phyloP scores from a whole-genome alignment of 2,888 invertebrate genomes.

The Drosophila setosimentum region DNA sequence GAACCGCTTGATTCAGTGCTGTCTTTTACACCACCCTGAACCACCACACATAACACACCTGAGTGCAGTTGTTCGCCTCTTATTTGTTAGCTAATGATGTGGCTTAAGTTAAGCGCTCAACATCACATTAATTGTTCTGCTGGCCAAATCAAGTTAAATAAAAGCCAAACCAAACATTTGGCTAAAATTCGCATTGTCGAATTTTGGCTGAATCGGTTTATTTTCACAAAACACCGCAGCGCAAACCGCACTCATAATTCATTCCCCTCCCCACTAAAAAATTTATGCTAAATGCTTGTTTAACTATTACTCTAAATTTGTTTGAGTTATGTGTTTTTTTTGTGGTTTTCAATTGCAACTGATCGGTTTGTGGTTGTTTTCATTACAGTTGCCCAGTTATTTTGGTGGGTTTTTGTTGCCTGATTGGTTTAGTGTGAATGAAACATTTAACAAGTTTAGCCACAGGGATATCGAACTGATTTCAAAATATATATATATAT shows the following conservation, averaged over 20 bases:
- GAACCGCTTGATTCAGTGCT: slow-evolving; percentile 11
- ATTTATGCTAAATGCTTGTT: slow-evolving; percentile 50
- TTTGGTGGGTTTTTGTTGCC: background rate
- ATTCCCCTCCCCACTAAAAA: slow-evolving; percentile 50
- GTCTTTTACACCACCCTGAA: background rate
- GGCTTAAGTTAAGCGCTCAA: slow-evolving; percentile 61
- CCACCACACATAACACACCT: background rate
- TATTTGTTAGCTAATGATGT: slow-evolving; percentile 58
- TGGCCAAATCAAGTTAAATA: background rate
- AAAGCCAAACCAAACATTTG: slow-evolving; percentile 12
- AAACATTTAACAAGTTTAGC: slow-evolving; percentile 19
- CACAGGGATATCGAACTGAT: slow-evolving; percentile 5
- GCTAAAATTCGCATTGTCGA: slow-evolving; percentile 27
- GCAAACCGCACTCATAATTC: slow-evolving; percentile 64
- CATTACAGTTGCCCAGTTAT: slow-evolving; percentile 26
- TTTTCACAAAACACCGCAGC: slow-evolving; percentile 13
- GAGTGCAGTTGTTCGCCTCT: slow-evolving; percentile 16
- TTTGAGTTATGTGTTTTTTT: slow-evolving; percentile 31
- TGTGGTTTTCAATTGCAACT: slow-evolving; percentile 48
- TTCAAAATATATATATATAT: background rate
- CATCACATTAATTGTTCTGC: slow-evolving; percentile 34
- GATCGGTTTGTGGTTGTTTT: slow-evolving; percentile 27
- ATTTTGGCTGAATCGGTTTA: background rate
- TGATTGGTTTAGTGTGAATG: background rate
- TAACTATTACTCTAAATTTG: slow-evolving; percentile 20